Percentiles rank a stretch among this genome's conserved stretches.
phyloP scores from a whole-genome alignment of 2,888 invertebrate species.

The Sisyra nigra region DNA sequence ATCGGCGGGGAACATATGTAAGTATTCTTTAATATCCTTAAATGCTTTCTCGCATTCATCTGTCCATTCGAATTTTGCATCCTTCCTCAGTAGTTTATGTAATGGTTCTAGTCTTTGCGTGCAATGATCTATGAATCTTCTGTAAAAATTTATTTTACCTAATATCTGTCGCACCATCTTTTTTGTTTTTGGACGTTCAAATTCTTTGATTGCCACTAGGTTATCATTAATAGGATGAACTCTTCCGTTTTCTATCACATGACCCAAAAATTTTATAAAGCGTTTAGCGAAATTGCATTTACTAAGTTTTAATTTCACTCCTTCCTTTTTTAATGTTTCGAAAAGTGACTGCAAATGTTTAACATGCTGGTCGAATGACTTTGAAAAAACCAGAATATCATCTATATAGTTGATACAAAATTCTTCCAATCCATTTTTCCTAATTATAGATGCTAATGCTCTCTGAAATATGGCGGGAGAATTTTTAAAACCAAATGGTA shows the following conservation, averaged over 20 bases:
- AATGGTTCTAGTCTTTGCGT: background rate
- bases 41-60: background rate
- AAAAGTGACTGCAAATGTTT: background rate
- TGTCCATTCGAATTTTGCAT: background rate
- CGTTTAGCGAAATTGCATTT: background rate
- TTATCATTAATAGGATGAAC: background rate
- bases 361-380: background rate
- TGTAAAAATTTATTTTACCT: background rate
- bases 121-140: background rate
- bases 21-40: background rate
- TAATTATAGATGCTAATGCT: background rate
- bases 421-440: background rate
- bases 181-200: too few species aligned
- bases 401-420: background rate
- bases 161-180: background rate
- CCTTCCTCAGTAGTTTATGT: background rate
- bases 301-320: background rate
- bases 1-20: background rate
- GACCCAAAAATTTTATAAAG: background rate
- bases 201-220: too few species aligned
- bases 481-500: background rate
- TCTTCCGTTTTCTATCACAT: background rate
- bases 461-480: background rate
- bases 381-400: background rate
- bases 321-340: background rate